Evolutionary conservation across 2,113 vertebrate genomes (phyloP), one percentile per base, ranked within the genome.

Genomic region (Megaceryle maxima): DNA sequence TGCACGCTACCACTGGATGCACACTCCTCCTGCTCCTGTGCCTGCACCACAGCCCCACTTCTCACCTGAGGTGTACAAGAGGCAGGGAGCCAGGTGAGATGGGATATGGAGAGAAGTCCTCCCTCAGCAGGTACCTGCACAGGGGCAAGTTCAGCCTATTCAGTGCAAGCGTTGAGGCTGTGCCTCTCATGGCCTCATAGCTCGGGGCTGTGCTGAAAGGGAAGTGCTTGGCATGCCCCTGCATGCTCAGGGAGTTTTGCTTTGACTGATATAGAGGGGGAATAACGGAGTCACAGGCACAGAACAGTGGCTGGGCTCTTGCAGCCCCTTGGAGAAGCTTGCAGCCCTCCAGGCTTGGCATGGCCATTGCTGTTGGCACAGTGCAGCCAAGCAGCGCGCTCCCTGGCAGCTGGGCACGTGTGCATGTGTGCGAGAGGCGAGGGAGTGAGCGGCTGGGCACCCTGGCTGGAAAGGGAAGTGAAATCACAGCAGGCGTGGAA

Each of bases 221-320:
- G 16, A 56, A 88, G 37, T 21, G 16, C 15, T 57, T 46, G 41
- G 25, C 1, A 1, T 67, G 72, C 10, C 26, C 35, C 16, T 1
- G 3, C 39, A 76, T 2, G 0, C 20, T 3, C 2, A 7, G 22
- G 25, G 53, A 87, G 57, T 70, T 91, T 66, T 92, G 67, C 39
- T 91, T 83, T 96, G 62, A 73, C 59, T 82, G n/a, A 80, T 41
- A 35, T 3, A 4, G 44, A 53, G 33, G 18, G 48, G 41, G 26
- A 76, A 87, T 74, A 69, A 87, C 50, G 35, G 83, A 95, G 56
- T 75, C 86, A 87, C 17, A 35, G 25, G 44, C 0, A 1, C 11
- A 51, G 81, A 69, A 66, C 12, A 37, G 14, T 0, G 1, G 29
- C 41, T 0, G 0, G 11, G 56, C n/a, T 77, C 41, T 29, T 0